Base-by-base conservation (phyloP, 2,888 invertebrate genomes). In the Netelia melanura region DNA sequence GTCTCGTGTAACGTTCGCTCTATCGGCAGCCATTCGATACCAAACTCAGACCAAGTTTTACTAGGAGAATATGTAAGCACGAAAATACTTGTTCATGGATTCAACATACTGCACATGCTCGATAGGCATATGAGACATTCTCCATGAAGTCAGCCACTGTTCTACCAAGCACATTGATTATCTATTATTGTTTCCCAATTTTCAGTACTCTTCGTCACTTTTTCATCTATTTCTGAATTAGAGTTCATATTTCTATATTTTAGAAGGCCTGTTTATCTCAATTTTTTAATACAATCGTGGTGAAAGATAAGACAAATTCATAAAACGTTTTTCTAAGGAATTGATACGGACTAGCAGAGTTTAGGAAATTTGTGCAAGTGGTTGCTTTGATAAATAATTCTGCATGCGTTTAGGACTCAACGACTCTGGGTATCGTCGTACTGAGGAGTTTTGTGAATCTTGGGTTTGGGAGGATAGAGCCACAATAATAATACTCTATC, bases 1-100 rank as follows among this genome's bases (percentile, higher is more conserved):
- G n/a, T 58, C 5, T 14, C 9, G 44, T 54, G 62, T 68, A 44
- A 14, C 10, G 78, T 58, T 67, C 30, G 48, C 38, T 70, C 71
- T 80, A 72, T 81, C 76, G 87, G 89, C 89, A 89, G 90, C 90
- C 90, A 91, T 91, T 91, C 90, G 89, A 91, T 91, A 90, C 91
- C 91, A 91, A 91, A 91, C 90, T 90, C 87, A 90, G 91, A 91
- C 87, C 87, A 86, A 77, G 56, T 58, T 70, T 77, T 86, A 91
- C 78, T 90, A 92, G 91, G 91, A 86, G 84, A 91, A 86, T 88
- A 92, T 90, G 84, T 81, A 54, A 71, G 75, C 38, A 43, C 23
- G 62, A 58, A 62, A 70, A 58, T 23, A 79, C 25, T 62, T 48
- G 54, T 67, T 65, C 25, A 14, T 6, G 5, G 43, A 25, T 14